Base-by-base conservation (phyloP, 2,797 vertebrate genomes). In the Poliocrania exsul region DNA sequence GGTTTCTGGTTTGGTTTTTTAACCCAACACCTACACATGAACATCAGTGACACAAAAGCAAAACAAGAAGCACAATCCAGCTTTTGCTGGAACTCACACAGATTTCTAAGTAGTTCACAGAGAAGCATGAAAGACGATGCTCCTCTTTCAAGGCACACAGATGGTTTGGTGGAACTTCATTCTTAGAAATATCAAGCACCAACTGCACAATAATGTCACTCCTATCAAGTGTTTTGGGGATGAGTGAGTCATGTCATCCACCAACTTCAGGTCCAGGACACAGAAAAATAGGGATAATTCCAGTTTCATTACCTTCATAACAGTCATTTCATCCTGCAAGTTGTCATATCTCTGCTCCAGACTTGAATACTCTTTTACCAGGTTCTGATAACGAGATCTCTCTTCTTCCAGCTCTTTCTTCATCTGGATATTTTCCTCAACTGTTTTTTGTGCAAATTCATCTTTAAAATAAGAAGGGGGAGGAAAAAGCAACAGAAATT, bases 311-410 rank as follows among this genome's bases (percentile, higher is more conserved):
- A 98, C 98, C 98, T 99, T 99, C 50, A 96, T 67, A 46, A 98
- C 54, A 5, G 96, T 97, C 33, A 98, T 90, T 95, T 99, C 99
- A 23, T 99, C 99, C 88, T 96, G 97, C 70, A 99, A 96, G 96
- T 98, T 99, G 89, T 99, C 99, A 0, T 98, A 99, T 98, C 98
- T 98, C 97, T 99, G 99, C 97, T 99, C 99, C 97, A 99, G 93
- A 54, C 97, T 96, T 5, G 98, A 99, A 95, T 98, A 99, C 47
- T 99, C 99, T 94, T 99, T 99, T n/a, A 99, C 97, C 3, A 99
- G 98, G 73, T 99, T 99, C 97, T 99, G 99, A 93, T 99, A 99
- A 25, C 98, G 98, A 64, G 98, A 98, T 3, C 99, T 96, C 84
- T 99, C 99, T 4, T 98, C 98, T 23, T 99, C 98, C 90, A 99